Base-by-base conservation (phyloP, 2,113 vertebrate species). In the Canis aureus region DNA sequence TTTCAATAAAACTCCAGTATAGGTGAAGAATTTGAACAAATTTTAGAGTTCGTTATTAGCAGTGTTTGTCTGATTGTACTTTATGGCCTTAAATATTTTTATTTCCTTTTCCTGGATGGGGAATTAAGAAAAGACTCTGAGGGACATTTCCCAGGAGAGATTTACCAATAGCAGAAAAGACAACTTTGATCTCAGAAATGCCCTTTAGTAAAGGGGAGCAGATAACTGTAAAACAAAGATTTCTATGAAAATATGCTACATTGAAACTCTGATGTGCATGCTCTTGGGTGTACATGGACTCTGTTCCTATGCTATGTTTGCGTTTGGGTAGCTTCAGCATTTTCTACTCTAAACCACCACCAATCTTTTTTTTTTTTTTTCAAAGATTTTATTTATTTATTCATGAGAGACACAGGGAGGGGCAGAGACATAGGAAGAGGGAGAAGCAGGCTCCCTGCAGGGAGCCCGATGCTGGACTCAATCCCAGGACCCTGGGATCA, bases 161-260 rank as follows among this genome's bases (percentile, higher is more conserved):
- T 67, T 88, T 95, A 57, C 82, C 94, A 89, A 81, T 3, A 89
- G 20, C 19, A 20, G 95, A 43, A 90, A 92, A 93, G 29, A 82
- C 8, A 89, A 94, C 35, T 27, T 62, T 55, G 69, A 22, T 82
- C 59, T 92, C 49, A 79, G 64, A 95, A 94, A 5, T 96, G 59
- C 27, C 69, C 71, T 55, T 89, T 74, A 29, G 20, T 69, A 64
- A 91, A 92, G 32, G 23, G 57, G 20, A 79, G 73, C 13, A 57
- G 57, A 85, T 4, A 11, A 11, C 60, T n/a, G 67, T 49, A 80
- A 97, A 94, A 81, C 9, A 66, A 62, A 95, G 22, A 86, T 88
- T 95, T 69, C 27, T 20, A 73, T 2, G 53, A 91, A 93, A 62
- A 74, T 9, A 35, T 51, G 66, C 11, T 55, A 1, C 59, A 23